These are phyloP conservation scores for Hirudinaria manillensis DNA, from an alignment of 2,888 invertebrate genomes.

Conservation along the genomic window DNA sequence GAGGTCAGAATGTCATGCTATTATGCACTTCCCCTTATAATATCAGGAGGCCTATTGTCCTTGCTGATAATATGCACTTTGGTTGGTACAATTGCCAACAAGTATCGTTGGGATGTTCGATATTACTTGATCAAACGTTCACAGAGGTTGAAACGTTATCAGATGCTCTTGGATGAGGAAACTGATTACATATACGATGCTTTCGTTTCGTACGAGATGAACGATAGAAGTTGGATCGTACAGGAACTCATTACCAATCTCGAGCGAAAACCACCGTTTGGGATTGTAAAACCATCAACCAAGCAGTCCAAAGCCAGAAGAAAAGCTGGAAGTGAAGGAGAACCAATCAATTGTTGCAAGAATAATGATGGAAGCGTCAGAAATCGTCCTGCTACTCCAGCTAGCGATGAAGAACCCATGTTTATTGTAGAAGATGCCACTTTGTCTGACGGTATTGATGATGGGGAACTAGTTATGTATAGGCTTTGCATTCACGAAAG, in stretches of 20 bases:
- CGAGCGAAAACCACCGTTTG: neutral
- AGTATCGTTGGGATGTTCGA: slow-evolving; percentile 25
- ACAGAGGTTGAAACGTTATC: neutral
- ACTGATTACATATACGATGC: slow-evolving; percentile 11
- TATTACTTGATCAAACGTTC: neutral
- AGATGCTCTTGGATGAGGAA: neutral
- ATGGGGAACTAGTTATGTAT: neutral
- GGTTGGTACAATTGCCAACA: neutral
- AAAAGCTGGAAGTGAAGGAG: no score
- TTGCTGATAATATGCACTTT: neutral
- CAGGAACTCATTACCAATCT: slow-evolving; percentile 19
- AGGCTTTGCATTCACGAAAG: slow-evolving; percentile 26
- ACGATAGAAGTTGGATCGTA: slow-evolving; percentile 11
- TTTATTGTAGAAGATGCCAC: no score
- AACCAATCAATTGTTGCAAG: no score
- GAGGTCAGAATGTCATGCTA: no score
- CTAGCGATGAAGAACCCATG: no score
- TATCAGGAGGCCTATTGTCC: neutral
- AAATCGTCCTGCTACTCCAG: no score
- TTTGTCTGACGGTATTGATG: neutral
- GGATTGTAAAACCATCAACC: no score
- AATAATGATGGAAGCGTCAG: no score
- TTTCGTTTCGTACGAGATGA: slow-evolving; percentile 20
- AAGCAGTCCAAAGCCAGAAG: no score
- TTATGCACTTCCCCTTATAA: no score